Evolutionary conservation across 2,888 invertebrate genomes (phyloP), one percentile per base, ranked within the genome.

Genomic region (Eulithis testata): DNA sequence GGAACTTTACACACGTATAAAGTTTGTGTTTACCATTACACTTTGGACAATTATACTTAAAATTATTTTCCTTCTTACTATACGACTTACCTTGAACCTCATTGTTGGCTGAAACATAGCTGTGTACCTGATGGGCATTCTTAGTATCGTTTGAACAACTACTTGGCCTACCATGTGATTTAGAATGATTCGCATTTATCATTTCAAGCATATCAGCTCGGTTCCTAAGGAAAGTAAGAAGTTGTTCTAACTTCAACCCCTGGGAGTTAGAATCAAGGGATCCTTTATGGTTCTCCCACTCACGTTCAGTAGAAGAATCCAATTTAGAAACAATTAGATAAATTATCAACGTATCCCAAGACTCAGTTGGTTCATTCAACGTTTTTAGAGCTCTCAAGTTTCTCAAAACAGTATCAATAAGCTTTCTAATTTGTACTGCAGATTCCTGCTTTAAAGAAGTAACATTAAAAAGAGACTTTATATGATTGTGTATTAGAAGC

Each of bases 361-460:
- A n/a, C n/a, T n/a, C n/a, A 31, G 31, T 31, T 4, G 31, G 31
- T 31, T 31, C 31, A 4, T 31, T 31, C 4, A 31, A 31, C 4
- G 31, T 31, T 31, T 31, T 31, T 31, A 31, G 31, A 0, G 72
- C 70, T 0, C 73, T 61, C 7, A 75, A 12, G 54, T 73, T 76
- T 43, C 65, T 67, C 11, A 65, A 50, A 8, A 69, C 27, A 4
- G 55, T 59, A 51, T 76, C 74, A 44, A 74, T 67, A 2, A 74
- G 21, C 9, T 65, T 70, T 11, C 73, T 60, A 14, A 75, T 59
- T 8, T 58, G 62, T 11, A 12, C 9, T 1, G 71, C 11, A 9
- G 76, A 75, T 54, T 75, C 65, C 4, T 31, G 56, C 6, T 47
- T 52, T 3, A 65, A 31, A 7, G 52, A 11, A 7, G 55, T 11